Evolutionary conservation across 1,140 invertebrate species (phyloP).

Genomic region (Solenopsis fugax): DNA sequence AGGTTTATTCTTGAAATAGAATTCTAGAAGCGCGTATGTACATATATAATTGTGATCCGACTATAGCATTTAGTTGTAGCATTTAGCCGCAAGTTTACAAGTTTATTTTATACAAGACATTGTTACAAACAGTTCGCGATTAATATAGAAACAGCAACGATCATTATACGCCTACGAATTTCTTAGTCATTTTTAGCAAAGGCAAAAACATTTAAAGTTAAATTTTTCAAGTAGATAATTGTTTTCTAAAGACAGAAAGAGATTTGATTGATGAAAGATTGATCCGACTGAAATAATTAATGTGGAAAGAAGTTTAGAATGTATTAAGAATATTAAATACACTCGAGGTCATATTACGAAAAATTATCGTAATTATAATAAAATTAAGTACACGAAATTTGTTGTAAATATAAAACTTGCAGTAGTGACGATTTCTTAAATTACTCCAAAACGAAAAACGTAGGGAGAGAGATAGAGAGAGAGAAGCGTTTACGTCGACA

Average conservation of each 20-base stretch:
- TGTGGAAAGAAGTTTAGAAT: not conserved
- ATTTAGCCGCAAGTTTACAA: slow-evolving; percentile 2
- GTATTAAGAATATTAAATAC: not conserved
- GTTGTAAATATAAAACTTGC: not conserved
- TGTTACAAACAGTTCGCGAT: not conserved
- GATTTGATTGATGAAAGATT: slow-evolving; percentile 1
- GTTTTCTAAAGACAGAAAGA: not conserved
- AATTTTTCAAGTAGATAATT: not conserved
- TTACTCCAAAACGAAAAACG: not conserved
- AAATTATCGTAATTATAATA: not conserved
- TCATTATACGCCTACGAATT: not conserved
- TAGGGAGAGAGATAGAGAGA: not conserved
- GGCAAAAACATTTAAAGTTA: slow-evolving; percentile 4
- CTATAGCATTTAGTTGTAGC: not conserved
- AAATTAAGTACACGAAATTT: slow-evolving; percentile 8
- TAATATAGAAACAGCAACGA: slow-evolving; percentile 15
- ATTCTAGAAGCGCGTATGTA: slow-evolving; percentile 16
- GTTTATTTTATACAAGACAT: slow-evolving; percentile 46
- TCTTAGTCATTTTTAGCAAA: not conserved
- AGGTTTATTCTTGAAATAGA: slow-evolving; percentile 68
- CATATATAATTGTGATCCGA: slow-evolving; percentile 54
- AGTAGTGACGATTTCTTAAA: not conserved
- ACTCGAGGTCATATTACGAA: not conserved
- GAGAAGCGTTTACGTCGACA: not conserved
- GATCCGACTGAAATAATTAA: not conserved